Evolutionary conservation across 1,140 invertebrate species (phyloP).

Genomic region (Eumaeus atala): DNA sequence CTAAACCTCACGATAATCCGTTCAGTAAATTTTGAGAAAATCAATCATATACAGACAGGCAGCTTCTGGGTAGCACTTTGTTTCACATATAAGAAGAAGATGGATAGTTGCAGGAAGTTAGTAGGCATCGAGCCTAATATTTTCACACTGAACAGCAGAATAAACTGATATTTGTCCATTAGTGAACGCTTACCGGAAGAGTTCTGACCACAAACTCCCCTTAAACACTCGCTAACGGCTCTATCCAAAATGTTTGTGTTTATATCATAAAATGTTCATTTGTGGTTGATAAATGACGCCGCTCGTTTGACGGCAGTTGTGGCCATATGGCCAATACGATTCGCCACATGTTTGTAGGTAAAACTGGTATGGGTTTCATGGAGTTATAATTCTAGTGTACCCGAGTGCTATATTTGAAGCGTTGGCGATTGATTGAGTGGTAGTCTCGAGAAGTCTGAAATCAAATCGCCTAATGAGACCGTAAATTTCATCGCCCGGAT

Average conservation of each 20-base stretch:
- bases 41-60: too few species aligned
- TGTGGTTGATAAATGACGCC: constrained; percentile 51
- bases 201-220: constrained; percentile 53
- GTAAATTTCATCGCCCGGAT: too few species aligned
- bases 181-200: constrained; percentile 62
- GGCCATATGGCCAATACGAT: constrained; percentile 51
- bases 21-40: too few species aligned
- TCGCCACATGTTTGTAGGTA: constrained; percentile 13
- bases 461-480: too few species aligned
- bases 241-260: constrained; percentile 27
- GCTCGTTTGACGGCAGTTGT: constrained; percentile 49
- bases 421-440: too few species aligned
- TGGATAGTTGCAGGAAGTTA: constrained; percentile 36
- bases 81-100: too few species aligned
- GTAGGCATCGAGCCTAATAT: constrained; percentile 40
- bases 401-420: too few species aligned
- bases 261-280: constrained; percentile 42
- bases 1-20: too few species aligned
- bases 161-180: constrained; percentile 67
- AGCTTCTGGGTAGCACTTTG: too few species aligned
- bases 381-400: too few species aligned
- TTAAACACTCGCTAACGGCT: constrained; percentile 37
- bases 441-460: too few species aligned
- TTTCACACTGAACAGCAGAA: constrained; percentile 58
- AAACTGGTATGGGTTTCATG: neutral